Percentiles rank a stretch among this genome's conserved stretches.
These are phyloP conservation scores for Bufo gargarizans DNA, from an alignment of 2,113 vertebrate genomes.

Conservation along the genomic window DNA sequence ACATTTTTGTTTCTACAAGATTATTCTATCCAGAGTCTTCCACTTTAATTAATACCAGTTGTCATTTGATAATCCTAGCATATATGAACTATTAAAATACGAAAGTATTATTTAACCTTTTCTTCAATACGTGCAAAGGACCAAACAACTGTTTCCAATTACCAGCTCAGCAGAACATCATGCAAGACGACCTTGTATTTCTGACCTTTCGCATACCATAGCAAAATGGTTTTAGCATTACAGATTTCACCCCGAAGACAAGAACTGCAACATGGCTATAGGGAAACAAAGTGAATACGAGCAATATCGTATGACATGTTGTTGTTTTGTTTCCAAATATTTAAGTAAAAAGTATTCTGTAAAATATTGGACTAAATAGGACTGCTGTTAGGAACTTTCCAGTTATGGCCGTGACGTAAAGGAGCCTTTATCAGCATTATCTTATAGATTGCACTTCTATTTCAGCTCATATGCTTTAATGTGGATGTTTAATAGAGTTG, in stretches of 20 bases:
- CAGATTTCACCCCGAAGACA: conserved; percentile 38
- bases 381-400: conserved; percentile 30
- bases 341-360: neutral
- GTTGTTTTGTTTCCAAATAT: conserved; percentile 40
- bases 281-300: conserved; percentile 14
- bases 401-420: neutral
- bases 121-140: conserved; percentile 14
- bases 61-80: neutral
- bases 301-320: conserved; percentile 30
- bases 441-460: neutral
- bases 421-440: neutral
- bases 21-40: neutral
- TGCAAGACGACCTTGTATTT: conserved; percentile 35
- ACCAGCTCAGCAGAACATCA: conserved; percentile 31
- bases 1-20: neutral
- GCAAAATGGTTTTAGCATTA: conserved; percentile 43
- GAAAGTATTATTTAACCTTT: conserved; percentile 11
- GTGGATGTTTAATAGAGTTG: neutral
- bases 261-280: conserved; percentile 32
- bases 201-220: conserved; percentile 49
- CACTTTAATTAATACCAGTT: neutral
- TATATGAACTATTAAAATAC: conserved; percentile 22
- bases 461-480: neutral
- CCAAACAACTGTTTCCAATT: conserved; percentile 48
- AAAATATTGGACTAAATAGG: conserved; percentile 5